Evolutionary conservation across 2,888 invertebrate genomes (phyloP).

Genomic region (Pollenia labialis): DNA sequence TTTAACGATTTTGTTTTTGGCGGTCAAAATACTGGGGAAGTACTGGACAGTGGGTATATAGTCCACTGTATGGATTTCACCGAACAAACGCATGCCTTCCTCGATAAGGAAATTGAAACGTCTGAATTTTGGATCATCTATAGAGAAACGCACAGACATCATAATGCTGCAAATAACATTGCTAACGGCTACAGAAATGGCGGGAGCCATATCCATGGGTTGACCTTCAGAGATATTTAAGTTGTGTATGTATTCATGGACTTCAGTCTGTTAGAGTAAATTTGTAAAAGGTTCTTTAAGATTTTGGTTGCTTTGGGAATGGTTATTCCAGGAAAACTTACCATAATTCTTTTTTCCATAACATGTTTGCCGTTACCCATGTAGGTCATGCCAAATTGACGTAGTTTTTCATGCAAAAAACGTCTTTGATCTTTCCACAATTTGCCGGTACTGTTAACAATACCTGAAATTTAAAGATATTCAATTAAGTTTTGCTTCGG

Average conservation of each 20-base stretch:
- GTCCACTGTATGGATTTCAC: constrained; percentile 92
- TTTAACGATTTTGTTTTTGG: constrained; percentile 86
- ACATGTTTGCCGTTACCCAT: constrained; percentile 91
- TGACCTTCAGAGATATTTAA: constrained; percentile 87
- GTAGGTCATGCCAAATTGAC: constrained; percentile 95
- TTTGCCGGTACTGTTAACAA: constrained; percentile 94
- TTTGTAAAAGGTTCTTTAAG: not conserved
- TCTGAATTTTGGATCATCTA: constrained; percentile 90
- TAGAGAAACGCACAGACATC: constrained; percentile 94
- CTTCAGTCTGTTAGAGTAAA: constrained; percentile 87
- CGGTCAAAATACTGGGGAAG: constrained; percentile 87
- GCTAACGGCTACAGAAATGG: constrained; percentile 92
- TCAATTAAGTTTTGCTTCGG: no score
- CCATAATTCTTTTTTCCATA: constrained; percentile 94
- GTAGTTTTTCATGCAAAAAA: constrained; percentile 93
- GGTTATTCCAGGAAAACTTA: constrained; percentile 82
- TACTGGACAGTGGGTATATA: constrained; percentile 92
- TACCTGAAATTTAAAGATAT: constrained; percentile 87
- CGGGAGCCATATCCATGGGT: constrained; percentile 90
- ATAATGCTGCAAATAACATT: constrained; percentile 96
- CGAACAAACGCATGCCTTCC: constrained; percentile 95
- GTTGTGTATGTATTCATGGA: constrained; percentile 89
- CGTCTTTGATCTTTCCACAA: constrained; percentile 96
- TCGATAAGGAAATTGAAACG: constrained; percentile 94
- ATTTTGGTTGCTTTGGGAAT: no score